Base-by-base conservation (phyloP, 2,113 vertebrate species). In the Notechis scutatus region DNA sequence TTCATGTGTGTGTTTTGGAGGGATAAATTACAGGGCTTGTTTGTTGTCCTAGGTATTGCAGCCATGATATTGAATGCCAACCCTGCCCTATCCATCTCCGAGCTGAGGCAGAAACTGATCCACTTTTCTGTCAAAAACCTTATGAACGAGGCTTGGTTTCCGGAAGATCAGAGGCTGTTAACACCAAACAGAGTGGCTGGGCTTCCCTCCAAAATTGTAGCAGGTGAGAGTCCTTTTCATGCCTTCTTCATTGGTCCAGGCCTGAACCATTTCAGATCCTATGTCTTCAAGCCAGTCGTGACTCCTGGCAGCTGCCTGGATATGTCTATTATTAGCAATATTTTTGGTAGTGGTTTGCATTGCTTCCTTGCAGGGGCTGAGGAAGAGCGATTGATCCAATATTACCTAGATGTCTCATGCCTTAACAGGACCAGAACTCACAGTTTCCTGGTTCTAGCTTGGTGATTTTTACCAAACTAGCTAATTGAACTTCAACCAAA, bases 41-140 rank as follows among this genome's bases (percentile, higher is more conserved):
- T 20, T 29, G 93, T 56, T 88, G 0, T 4, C 0, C 12, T 45
- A 99, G 99, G 99, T 93, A 96, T 99, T 0, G 94, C 97, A 0
- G 98, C 98, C 2, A 95, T 98, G 96, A 96, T 99, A 93, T 97
- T 99, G 91, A 98, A 97, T 0, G 94, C 97, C 0, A 93, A 93
- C 91, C 97, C 97, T 1, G 96, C 85, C 11, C 94, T 97, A 57
- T 97, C 97, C 0, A 96, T 97, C 0, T 91, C 97, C 0, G 97
- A 98, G 93, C 95, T 99, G 64, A 97, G 98, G 69, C 99, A 99
- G 89, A 95, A 61, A 59, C 97, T 99, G 93, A 96, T 98, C 91
- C 96, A 64, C 92, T 97, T 98, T 4, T 98, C 98, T 64, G n/a
- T 96, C 95, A 97, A 98, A 93, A 94, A 97, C 0, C 88, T 92